Percentiles rank a stretch among this genome's conserved stretches.
phyloP scores from a whole-genome alignment of 2,113 vertebrate genomes.

The Pseudorasbora parva region DNA sequence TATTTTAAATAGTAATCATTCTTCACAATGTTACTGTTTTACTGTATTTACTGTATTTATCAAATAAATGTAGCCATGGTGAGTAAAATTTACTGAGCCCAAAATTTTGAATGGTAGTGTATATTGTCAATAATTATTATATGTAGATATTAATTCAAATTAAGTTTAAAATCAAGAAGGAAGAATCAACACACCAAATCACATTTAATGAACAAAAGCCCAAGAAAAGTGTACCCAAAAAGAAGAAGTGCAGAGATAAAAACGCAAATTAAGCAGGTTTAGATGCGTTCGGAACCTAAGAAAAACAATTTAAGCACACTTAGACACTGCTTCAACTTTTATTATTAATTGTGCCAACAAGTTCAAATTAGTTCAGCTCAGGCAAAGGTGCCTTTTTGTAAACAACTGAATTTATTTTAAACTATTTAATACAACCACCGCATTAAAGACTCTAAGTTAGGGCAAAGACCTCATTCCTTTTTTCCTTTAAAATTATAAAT shows the following conservation, averaged over 20 bases:
- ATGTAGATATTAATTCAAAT: neutral
- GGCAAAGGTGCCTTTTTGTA: neutral
- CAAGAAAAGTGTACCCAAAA: neutral
- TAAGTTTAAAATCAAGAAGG: neutral
- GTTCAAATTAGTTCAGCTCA: neutral
- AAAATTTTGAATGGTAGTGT: neutral
- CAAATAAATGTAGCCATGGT: too few relatives aligned
- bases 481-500: too few relatives aligned
- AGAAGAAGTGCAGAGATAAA: neutral
- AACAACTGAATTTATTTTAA: too few relatives aligned
- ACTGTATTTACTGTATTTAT: too few relatives aligned
- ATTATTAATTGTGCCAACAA: neutral
- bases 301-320: neutral
- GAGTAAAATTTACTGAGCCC: neutral
- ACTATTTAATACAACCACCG: too few relatives aligned
- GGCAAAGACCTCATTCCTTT: too few relatives aligned
- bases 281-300: too few relatives aligned
- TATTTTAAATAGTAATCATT: too few relatives aligned
- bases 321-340: neutral
- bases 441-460: too few relatives aligned
- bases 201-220: neutral
- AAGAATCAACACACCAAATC: neutral
- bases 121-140: neutral
- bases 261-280: neutral
- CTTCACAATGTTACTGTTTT: neutral